Base-by-base conservation (phyloP, 2,113 vertebrate species). In the Passer domesticus region DNA sequence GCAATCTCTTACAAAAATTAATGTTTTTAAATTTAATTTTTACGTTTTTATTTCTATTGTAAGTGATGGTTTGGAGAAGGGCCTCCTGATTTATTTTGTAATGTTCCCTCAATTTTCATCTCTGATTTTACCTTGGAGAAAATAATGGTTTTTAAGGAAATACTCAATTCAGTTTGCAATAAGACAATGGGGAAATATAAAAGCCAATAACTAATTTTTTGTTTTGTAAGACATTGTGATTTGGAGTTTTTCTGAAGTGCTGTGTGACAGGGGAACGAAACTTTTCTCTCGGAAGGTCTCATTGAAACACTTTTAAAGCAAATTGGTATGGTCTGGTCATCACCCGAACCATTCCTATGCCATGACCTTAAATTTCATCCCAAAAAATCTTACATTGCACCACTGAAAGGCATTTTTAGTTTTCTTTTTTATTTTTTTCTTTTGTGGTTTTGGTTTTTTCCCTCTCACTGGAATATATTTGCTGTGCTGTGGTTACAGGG, bases 381-480 rank as follows among this genome's bases (percentile, higher is more conserved):
- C 5, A n/a, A 64, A 35, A 44, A 52, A 13, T 43, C 10, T 64
- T 47, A 6, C 0, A 21, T 4, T 60, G 4, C 39, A 25, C 1
- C 30, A 31, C 9, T n/a, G 16, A 73, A 83, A 80, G 31, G 2
- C 4, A 3, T 37, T 75, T 64, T 58, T 11, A 0, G 1, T 12
- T 15, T 20, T 15, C 0, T 33, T 31, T 67, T 20, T 15, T 4
- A 4, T 27, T 27, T 49, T 49, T 58, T 75, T 20, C 1, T 58
- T 16, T 30, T 21, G 7, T 59, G 52, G 14, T 12, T 37, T 25
- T 21, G 5, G 0, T 28, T 19, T 24, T 27, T 12, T 0, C 1
- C 2, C 4, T 10, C 7, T 9, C 10, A 3, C 17, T 15, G 17
- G 46, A 80, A 49, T 28, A 6, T 3, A 9, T 68, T 46, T 72